Conservation (phyloP, 1,140 invertebrate species). For the Bemisia tabaci region DNA sequence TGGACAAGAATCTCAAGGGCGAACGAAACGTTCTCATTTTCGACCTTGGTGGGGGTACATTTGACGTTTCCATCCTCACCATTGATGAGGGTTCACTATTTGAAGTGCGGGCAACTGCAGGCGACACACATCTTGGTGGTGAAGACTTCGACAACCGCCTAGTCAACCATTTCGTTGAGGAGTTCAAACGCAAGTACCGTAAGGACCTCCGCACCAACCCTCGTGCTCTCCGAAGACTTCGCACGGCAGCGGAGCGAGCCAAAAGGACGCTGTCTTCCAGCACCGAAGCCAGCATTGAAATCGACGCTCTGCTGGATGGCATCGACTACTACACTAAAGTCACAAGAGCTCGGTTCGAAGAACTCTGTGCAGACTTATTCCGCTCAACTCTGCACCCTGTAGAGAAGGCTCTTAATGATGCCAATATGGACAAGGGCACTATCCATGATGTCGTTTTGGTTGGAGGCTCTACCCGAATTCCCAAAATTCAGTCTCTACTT, state of each 20-base stretch:
- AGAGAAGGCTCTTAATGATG: too few relatives aligned
- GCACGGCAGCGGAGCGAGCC: constrained; percentile 55
- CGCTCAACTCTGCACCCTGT: too few relatives aligned
- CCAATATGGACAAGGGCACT: constrained; percentile 49
- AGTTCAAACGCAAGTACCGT: constrained; percentile 37
- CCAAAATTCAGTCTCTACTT: too few relatives aligned
- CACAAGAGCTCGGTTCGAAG: constrained; percentile 61
- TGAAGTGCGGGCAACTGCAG: constrained; percentile 65
- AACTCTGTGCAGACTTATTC: too few relatives aligned
- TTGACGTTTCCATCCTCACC: constrained; percentile 75
- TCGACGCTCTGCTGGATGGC: constrained; percentile 62
- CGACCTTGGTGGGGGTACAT: too few relatives aligned
- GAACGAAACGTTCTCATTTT: constrained; percentile 59
- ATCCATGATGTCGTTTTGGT: constrained; percentile 58
- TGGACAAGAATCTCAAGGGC: constrained; percentile 69
- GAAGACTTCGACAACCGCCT: too few relatives aligned
- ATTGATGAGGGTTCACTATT: too few relatives aligned
- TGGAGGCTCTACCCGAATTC: constrained; percentile 50
- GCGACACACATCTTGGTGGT: constrained; percentile 62
- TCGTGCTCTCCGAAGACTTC: too few relatives aligned
- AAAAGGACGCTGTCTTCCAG: constrained; percentile 64
- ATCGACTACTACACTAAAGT: constrained; percentile 55
- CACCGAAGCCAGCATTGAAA: constrained; percentile 51
- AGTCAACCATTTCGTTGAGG: constrained; percentile 48
- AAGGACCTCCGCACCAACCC: constrained; percentile 34